Conservation (phyloP, 2,888 invertebrate genomes). For the Himalopsyche kuldschensis region DNA sequence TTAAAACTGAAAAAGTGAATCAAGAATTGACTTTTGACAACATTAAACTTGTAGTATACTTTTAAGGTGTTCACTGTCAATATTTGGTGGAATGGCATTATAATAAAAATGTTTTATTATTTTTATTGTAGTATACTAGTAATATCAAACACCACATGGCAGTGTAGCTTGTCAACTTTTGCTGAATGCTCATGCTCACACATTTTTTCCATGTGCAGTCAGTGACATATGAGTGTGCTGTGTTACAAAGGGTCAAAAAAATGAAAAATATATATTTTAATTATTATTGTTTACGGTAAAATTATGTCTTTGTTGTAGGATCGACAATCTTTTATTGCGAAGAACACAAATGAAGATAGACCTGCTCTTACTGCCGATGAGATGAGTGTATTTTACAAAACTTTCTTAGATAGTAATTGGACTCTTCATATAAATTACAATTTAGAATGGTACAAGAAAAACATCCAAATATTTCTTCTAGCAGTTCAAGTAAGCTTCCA, state of each 20-base stretch:
- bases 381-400: conserved; percentile 87
- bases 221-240: too few species aligned
- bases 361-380: conserved; percentile 72
- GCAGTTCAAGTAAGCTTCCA: conserved; percentile 63
- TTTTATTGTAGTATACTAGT: too few species aligned
- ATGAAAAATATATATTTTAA: not conserved
- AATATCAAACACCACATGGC: not conserved
- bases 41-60: too few species aligned
- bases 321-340: conserved; percentile 60
- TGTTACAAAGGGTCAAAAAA: not conserved
- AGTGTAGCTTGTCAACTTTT: not conserved
- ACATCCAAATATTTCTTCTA: conserved; percentile 66
- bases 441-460: conserved; percentile 80
- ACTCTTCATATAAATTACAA: conserved; percentile 75
- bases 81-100: too few species aligned
- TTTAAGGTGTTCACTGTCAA: too few species aligned
- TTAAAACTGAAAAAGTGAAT: too few species aligned
- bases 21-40: too few species aligned
- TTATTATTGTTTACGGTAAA: conserved; percentile 28
- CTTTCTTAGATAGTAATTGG: conserved; percentile 83
- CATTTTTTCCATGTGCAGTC: conserved; percentile 2
- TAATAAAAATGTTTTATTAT: too few species aligned
- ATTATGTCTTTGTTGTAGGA: conserved; percentile 58
- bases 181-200: not conserved
- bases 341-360: conserved; percentile 53